Conservation (phyloP, 2,888 invertebrate species). For the Julus scanicus region DNA sequence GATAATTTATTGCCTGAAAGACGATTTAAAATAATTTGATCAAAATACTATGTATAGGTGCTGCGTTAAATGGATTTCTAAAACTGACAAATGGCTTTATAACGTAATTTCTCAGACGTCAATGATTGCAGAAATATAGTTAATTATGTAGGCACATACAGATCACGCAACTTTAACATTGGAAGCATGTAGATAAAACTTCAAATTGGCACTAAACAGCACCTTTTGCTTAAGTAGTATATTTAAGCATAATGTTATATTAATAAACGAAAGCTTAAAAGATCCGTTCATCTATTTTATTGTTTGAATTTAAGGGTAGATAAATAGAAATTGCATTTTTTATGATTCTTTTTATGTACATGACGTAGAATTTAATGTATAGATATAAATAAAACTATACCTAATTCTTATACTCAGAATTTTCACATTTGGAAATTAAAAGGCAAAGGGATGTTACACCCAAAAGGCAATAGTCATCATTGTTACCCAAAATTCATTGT, state of each 20-base stretch:
- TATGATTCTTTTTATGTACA: background rate
- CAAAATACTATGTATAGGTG: background rate
- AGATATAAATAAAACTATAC: too few relatives aligned
- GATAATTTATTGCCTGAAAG: background rate
- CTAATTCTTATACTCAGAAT: too few relatives aligned
- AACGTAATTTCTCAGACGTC: background rate
- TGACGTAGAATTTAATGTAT: background rate
- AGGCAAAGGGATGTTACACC: too few relatives aligned
- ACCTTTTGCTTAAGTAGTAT: background rate
- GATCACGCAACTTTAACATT: background rate
- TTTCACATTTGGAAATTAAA: too few relatives aligned
- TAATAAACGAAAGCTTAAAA: background rate
- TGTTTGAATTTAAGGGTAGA: background rate
- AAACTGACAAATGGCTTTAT: background rate
- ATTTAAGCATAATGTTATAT: background rate
- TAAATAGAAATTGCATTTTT: background rate
- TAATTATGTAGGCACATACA: background rate
- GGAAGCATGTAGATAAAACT: background rate
- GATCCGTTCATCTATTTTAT: background rate
- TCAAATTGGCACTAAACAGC: background rate
- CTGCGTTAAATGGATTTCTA: slow-evolving; percentile 2
- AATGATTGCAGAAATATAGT: background rate
- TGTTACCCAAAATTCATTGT: too few relatives aligned
- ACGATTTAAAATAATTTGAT: slow-evolving; percentile 34
- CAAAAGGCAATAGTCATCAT: too few relatives aligned